A percentile compares a stretch with the other conserved stretches of the same genome.
These are phyloP conservation scores for Acanthopagrus latus DNA, from an alignment of 2,797 vertebrate species.

Conservation along the genomic window DNA sequence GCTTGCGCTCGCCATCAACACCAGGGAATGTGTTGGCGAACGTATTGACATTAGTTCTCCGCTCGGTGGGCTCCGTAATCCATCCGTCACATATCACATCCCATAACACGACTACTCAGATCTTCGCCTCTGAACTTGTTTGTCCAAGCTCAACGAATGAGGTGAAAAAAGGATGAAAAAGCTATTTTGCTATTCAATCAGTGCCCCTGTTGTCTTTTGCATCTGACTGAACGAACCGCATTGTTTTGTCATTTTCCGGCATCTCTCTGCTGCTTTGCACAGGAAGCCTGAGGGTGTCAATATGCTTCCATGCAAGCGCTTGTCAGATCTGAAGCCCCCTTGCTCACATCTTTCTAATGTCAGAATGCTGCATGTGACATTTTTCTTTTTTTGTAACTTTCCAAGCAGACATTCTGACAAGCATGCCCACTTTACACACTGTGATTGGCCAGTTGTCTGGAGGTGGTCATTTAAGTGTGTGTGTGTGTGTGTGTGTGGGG, in stretches of 20 bases:
- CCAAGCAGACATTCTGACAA: neutral
- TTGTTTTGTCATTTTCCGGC: neutral
- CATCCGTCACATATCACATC: too few relatives aligned
- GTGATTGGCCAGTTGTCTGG: neutral
- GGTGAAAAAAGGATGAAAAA: neutral
- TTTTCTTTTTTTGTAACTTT: neutral
- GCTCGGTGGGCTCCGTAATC: too few relatives aligned
- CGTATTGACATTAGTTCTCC: too few relatives aligned
- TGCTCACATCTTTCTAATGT: neutral
- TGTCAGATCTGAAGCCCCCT: neutral
- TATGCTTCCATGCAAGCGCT: neutral
- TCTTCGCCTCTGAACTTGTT: neutral
- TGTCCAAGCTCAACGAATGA: too few relatives aligned
- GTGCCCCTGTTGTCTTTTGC: neutral
- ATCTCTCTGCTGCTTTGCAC: neutral
- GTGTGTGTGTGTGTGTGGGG: too few relatives aligned
- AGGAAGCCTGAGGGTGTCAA: conserved; percentile 8
- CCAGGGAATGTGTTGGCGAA: too few relatives aligned
- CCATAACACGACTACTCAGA: neutral
- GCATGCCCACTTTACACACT: neutral
- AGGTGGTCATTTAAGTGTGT: neutral
- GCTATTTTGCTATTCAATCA: neutral
- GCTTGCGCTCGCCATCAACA: too few relatives aligned
- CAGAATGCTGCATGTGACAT: neutral
- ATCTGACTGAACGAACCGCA: neutral